Base-by-base conservation (phyloP, 2,888 invertebrate genomes). In the Bellardia bayeri region DNA sequence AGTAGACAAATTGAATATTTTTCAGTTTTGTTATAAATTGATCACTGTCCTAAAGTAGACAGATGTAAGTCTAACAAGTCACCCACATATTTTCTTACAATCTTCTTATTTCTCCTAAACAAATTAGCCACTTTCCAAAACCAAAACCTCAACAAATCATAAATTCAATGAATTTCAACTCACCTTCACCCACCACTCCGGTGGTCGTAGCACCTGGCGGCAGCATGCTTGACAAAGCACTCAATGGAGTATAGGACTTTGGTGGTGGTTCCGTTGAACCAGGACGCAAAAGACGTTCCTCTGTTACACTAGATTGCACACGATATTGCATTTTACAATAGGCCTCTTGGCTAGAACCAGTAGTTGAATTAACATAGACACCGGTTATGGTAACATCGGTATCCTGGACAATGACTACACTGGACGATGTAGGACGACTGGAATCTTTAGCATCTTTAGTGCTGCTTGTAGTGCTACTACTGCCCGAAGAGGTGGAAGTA, bases 271-370 rank as follows among this genome's bases (percentile, higher is more conserved):
- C 93, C 23, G 92, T 92, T 2, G 93, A 93, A 63, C 90, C 92
- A 2, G 94, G 93, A 3, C 92, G 96, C 95, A 97, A 96, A 40
- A 97, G 96, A 71, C 97, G 97, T 75, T 97, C 97, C 90, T 97
- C 97, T 13, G 97, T 97, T 92, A 97, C 97, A 75, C 97, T 97
- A 71, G 97, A 97, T 89, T 97, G 97, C 90, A 97, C 97, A 89
- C 97, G 95, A 93, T 98, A 97, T 94, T 97, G 97, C 97, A 97
- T 97, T 90, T 97, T 97, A 93, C 97, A 97, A 92, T 96, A 97
- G 45, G 97, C 97, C 92, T 96, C 97, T 91, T 96, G 96, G 89
- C 97, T 97, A 51, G 96, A 95, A 82, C 96, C 95, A 2, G 96
- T 96, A 37, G 97, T 96, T 91, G 96, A 95, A 92, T 96, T 96